Percentiles rank a stretch among this genome's conserved stretches.
These are phyloP conservation scores for Pseudococcus viburni DNA, from an alignment of 2,888 invertebrate species.

Conservation along the genomic window DNA sequence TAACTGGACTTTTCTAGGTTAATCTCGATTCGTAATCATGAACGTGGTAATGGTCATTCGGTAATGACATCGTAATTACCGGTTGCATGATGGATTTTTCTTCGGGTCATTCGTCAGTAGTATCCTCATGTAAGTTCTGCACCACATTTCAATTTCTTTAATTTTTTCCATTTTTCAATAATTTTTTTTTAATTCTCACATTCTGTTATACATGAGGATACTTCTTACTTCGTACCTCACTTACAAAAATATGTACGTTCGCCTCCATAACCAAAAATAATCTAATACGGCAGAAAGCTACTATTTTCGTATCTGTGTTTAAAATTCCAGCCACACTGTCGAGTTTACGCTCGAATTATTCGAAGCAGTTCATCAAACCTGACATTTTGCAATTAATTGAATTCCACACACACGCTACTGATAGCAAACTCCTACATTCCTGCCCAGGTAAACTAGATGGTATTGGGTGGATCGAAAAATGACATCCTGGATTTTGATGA, in stretches of 20 bases:
- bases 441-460: neutral
- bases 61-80: slow-evolving; percentile 44
- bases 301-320: slow-evolving; percentile 25
- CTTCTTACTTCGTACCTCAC: too few species aligned
- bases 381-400: neutral
- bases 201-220: too few species aligned
- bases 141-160: too few species aligned
- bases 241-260: neutral
- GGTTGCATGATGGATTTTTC: neutral
- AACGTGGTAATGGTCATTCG: slow-evolving; percentile 31
- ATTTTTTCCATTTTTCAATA: too few species aligned
- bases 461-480: too few species aligned
- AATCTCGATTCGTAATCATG: slow-evolving; percentile 21
- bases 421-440: neutral
- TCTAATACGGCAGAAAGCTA: neutral
- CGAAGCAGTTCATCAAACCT: slow-evolving; percentile 25
- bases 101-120: neutral
- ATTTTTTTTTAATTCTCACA: too few species aligned
- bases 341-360: neutral
- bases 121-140: neutral
- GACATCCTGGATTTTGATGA: too few species aligned
- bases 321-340: slow-evolving; percentile 11
- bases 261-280: slow-evolving; percentile 1
- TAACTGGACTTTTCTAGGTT: slow-evolving; percentile 25
- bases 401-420: neutral